These are phyloP conservation scores for Bombus huntii DNA, from an alignment of 1,140 invertebrate genomes.

Conservation along the genomic window DNA sequence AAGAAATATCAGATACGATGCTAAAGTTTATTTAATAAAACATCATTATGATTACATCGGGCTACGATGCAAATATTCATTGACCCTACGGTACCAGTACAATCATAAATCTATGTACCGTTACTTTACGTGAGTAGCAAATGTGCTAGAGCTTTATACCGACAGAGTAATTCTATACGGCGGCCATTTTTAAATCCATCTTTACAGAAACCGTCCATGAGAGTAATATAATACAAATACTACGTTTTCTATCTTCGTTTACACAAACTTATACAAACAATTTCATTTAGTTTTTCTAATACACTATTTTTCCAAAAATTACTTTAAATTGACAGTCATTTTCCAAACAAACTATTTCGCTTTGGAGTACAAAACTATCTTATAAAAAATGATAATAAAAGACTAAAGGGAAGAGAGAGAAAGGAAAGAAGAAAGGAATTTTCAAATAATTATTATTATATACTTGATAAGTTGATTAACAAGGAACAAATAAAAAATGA, in stretches of 20 bases:
- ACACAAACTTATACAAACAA: background rate
- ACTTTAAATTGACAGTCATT: background rate
- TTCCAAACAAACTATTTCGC: background rate
- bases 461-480: background rate
- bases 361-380: background rate
- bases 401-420: background rate
- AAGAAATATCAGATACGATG: background rate
- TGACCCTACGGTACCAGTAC: conserved; percentile 21
- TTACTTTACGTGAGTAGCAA: conserved; percentile 31
- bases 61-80: conserved; percentile 12
- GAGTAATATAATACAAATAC: conserved; percentile 16
- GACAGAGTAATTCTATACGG: conserved; percentile 27
- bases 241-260: background rate
- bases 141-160: conserved; percentile 32
- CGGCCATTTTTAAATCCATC: conserved; percentile 46
- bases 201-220: background rate
- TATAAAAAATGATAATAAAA: background rate
- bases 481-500: background rate
- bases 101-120: conserved; percentile 41
- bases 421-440: background rate
- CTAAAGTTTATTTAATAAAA: conserved; percentile 4
- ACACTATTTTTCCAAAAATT: conserved; percentile 6
- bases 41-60: background rate
- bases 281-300: background rate
- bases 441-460: background rate